These are phyloP conservation scores for Rambutsinella grinnellia DNA, from an alignment of 2,888 invertebrate genomes.

Conservation along the genomic window DNA sequence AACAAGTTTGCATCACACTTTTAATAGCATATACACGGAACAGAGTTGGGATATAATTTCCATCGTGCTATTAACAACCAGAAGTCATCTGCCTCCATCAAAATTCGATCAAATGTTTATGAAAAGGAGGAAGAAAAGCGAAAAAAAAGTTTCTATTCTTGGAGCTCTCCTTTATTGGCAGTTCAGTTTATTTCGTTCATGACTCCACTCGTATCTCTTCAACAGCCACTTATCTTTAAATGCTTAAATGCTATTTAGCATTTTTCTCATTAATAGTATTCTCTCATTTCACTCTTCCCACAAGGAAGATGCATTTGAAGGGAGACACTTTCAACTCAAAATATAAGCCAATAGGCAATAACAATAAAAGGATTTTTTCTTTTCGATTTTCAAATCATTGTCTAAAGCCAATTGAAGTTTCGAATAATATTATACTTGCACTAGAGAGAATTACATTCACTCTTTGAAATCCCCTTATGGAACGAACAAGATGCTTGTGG, in stretches of 20 bases:
- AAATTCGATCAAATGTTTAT: constrained; percentile 31
- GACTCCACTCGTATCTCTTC: neutral
- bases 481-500: no score
- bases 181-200: constrained; percentile 28
- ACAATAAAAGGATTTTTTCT: no score
- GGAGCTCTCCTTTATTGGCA: constrained; percentile 46
- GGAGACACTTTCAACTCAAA: no score
- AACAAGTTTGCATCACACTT: no score
- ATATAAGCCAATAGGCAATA: no score
- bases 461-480: no score
- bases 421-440: no score
- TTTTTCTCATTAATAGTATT: constrained; percentile 13
- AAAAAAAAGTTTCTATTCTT: constrained; percentile 41
- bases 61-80: neutral
- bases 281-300: neutral
- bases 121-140: constrained; percentile 3
- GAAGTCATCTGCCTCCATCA: constrained; percentile 4
- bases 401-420: no score
- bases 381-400: no score
- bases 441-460: no score
- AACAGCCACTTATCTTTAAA: neutral
- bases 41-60: neutral
- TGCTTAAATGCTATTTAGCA: neutral
- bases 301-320: no score
- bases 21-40: no score